Evolutionary conservation across 2,888 invertebrate species (phyloP), one percentile per base, ranked within the genome.

Genomic region (Philonicus albiceps): DNA sequence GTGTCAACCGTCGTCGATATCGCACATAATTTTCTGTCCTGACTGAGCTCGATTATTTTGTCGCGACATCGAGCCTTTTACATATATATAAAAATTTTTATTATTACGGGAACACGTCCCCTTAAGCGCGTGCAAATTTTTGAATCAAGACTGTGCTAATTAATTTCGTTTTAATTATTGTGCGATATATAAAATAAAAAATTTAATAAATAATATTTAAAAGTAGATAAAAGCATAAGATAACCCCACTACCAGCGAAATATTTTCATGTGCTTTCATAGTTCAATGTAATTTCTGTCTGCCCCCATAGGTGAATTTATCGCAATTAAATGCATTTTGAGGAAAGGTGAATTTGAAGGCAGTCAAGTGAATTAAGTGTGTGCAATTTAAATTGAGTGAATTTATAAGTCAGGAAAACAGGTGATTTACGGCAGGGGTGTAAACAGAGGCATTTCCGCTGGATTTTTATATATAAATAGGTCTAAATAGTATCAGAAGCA

Each of bases 1-100:
- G 84, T 73, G 40, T 84, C 73, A 73, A 43, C 84, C 73, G 73
- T 40, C 84, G 84, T 72, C 43, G 84, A 27, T 73, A 84, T 73
- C 72, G 84, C 43, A 73, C 37, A 73, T 40, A 37, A 73, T 55
- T 84, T 84, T 73, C 40, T 40, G 81, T 64, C 64, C 64, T 64
- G 64, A 64, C 64, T 64, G 8, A 11, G 64, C 27, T 27, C 22
- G 64, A 19, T 64, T 37, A 8, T 37, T 37, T 27, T 43, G 8
- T 16, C 40, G 40, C 40, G 16, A 2, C 30, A 30, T 34, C 19
- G 27, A 43, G 49, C 76, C 76, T 76, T 22, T 76, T 19, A 30
- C 2, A n/a, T 16, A 13, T 43, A 16, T 13, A 37, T 40, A 43
- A 7, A 43, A 13, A 43, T 11, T 37, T 76, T 37, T 76, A 2